A percentile compares a stretch with the other conserved stretches of the same genome.
Evolutionary conservation across 2,888 invertebrate genomes (phyloP).

Genomic region (Drosophila nigritarsus): DNA sequence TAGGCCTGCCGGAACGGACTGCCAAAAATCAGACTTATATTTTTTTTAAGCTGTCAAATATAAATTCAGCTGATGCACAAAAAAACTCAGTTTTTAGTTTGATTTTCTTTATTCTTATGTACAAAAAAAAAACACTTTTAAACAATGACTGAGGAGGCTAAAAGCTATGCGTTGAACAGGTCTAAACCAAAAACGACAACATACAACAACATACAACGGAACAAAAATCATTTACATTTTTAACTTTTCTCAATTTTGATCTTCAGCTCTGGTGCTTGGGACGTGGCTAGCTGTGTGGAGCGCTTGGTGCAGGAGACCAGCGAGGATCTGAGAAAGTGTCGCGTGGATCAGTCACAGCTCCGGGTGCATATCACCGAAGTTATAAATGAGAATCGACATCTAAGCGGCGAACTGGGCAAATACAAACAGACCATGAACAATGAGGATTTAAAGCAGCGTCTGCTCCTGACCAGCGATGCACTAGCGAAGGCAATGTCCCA

Average conservation of each 20-base stretch:
- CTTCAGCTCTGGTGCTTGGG: constrained; percentile 39
- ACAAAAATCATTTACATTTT: neutral
- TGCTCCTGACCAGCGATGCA: constrained; percentile 77
- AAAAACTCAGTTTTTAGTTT: constrained; percentile 1
- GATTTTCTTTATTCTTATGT: neutral
- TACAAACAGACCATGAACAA: constrained; percentile 44
- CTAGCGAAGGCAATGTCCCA: constrained; percentile 84
- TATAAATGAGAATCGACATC: constrained; percentile 83
- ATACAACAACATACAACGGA: too few relatives aligned
- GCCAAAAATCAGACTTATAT: neutral
- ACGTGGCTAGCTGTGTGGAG: constrained; percentile 73
- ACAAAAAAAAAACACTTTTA: neutral
- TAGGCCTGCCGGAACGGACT: neutral
- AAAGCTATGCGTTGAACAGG: constrained; percentile 36
- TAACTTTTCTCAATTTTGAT: neutral
- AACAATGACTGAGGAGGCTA: constrained; percentile 60
- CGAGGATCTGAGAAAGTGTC: constrained; percentile 75
- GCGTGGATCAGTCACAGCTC: constrained; percentile 77
- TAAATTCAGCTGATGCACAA: constrained; percentile 10
- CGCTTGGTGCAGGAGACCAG: constrained; percentile 74
- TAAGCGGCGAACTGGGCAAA: constrained; percentile 69
- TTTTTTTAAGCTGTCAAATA: constrained; percentile 37
- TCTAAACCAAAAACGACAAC: constrained; percentile 6
- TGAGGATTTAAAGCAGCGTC: constrained; percentile 57
- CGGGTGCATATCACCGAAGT: constrained; percentile 80